phyloP scores from a whole-genome alignment of 2,113 vertebrate genomes.

The Seriola aureovittata region DNA sequence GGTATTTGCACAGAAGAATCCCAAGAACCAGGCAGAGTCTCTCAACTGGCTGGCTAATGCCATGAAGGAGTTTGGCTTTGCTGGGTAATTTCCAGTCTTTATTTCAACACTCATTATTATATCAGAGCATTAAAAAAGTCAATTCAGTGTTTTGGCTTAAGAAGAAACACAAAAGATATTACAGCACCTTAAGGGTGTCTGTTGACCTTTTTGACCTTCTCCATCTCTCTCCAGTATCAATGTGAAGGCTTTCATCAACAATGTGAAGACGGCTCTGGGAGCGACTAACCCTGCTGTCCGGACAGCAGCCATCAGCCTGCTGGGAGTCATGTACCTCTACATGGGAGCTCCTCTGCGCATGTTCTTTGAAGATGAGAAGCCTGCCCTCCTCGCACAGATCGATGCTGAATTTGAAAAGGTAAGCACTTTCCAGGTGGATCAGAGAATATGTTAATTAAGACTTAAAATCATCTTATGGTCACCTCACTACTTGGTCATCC shows the following conservation, averaged over 20 bases:
- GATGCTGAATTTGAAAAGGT: constrained; percentile 98
- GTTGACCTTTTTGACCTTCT: constrained; percentile 4
- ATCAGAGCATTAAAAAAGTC: not conserved
- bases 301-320: constrained; percentile 92
- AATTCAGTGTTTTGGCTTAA: too few relatives aligned
- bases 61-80: constrained; percentile 99
- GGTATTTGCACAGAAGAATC: constrained; percentile 98
- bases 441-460: not conserved
- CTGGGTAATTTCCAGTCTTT: constrained; percentile 84
- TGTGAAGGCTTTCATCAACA: constrained; percentile 97
- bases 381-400: constrained; percentile 95
- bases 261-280: constrained; percentile 96
- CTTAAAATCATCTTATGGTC: too few relatives aligned
- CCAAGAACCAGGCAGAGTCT: constrained; percentile 98
- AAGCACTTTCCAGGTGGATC: constrained; percentile 2
- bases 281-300: constrained; percentile 97
- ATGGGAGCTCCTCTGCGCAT: constrained; percentile 95
- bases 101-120: not conserved
- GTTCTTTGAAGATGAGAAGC: constrained; percentile 99
- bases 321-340: constrained; percentile 97
- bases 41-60: constrained; percentile 97
- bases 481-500: not conserved
- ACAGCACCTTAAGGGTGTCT: not conserved
- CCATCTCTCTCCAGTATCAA: constrained; percentile 86
- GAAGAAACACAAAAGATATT: not conserved